Evolutionary conservation across 2,113 vertebrate species (phyloP).

Genomic region (Ammodramus savannarum): DNA sequence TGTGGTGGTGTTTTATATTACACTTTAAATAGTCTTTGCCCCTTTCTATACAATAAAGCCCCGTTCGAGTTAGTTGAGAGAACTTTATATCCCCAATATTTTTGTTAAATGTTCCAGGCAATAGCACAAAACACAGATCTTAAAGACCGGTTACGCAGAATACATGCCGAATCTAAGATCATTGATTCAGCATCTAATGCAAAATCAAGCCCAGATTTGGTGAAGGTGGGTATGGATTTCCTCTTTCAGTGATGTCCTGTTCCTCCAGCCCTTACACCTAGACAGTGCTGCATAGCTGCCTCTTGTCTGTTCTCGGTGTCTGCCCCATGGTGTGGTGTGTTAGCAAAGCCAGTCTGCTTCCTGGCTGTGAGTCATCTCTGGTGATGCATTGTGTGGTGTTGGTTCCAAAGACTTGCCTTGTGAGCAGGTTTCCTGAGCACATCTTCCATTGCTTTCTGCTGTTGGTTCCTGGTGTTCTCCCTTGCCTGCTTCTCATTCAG

Average conservation of each 20-base stretch:
- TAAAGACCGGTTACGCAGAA: conserved; percentile 94
- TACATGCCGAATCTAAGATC: conserved; percentile 92
- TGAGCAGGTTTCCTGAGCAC: background rate
- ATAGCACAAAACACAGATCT: conserved; percentile 95
- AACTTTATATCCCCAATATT: conserved; percentile 70
- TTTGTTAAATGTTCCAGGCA: conserved; percentile 86
- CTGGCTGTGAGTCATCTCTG: background rate
- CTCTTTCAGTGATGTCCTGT: background rate
- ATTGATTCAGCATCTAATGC: conserved; percentile 83
- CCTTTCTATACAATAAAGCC: background rate
- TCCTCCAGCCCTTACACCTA: background rate
- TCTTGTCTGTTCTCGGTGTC: background rate
- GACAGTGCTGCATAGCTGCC: background rate
- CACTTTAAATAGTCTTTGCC: background rate
- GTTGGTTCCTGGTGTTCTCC: background rate
- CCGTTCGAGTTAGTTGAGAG: background rate
- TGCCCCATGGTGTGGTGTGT: background rate
- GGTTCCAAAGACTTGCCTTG: background rate
- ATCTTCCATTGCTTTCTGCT: background rate
- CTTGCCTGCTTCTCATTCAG: background rate
- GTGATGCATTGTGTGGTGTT: background rate
- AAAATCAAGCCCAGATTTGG: conserved; percentile 82
- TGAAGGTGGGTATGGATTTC: conserved; percentile 89
- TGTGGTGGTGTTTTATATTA: background rate
- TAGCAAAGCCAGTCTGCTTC: background rate